Base-by-base conservation (phyloP, 1,140 invertebrate genomes). In the Papilio polyxenes region DNA sequence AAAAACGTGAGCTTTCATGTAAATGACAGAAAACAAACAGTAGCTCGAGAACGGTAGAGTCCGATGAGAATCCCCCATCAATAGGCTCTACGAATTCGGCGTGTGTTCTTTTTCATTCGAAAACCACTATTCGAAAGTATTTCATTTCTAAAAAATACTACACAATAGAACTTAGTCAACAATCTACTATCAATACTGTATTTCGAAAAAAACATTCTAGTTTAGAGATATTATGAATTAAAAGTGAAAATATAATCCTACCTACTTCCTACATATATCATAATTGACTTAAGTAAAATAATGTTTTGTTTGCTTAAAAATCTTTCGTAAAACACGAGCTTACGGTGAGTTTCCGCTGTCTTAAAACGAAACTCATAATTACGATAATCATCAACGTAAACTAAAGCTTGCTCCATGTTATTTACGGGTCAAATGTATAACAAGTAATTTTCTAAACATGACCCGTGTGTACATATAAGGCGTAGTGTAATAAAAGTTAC, bases 1-100 rank as follows among this genome's bases (percentile, higher is more conserved):
- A 80, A 80, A 80, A 80, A 65, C 17, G 62, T 62, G 48, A 44
- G 77, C 77, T 80, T 80, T 80, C 59, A 80, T 65, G 40, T 80
- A 80, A 80, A 80, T 80, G 59, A 80, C 77, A 77, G 51, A 80
- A 80, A 80, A 80, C 77, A 80, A 80, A 80, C 77, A 37, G 59
- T 37, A 37, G 59, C 31, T 31, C 13, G 77, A 37, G 23, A 65
- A 69, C 20, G 40, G 77, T 80, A 65, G 76, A 78, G 77, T 40
- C 59, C 77, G 77, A 80, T 80, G 77, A 80, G 77, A 80, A 80
- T 80, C 65, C 77, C 62, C 77, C 77, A 69, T 80, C 77, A 80
- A 80, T 80, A 65, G 77, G 56, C 49, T 37, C 77, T 80, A 80
- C 77, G 77, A 65, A 80, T 80, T 80, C 59, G 77, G 59, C 77